phyloP scores from a whole-genome alignment of 2,888 invertebrate genomes.

The Dioctria rufipes region DNA sequence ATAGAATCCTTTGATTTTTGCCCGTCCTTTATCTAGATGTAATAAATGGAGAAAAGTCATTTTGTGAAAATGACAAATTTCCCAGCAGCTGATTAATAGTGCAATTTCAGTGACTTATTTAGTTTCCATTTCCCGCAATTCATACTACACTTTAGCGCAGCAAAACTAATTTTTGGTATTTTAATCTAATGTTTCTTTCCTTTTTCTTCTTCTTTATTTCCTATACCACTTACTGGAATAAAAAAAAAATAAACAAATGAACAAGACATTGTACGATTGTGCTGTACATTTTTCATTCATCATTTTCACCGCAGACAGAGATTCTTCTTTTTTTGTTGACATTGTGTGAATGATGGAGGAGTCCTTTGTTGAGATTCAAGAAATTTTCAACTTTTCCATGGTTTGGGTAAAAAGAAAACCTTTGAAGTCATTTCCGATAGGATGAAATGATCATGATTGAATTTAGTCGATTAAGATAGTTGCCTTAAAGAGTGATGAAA shows the following conservation, averaged over 20 bases:
- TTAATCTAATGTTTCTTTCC: constrained; percentile 11
- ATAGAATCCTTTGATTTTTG: too few relatives aligned
- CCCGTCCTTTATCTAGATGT: too few relatives aligned
- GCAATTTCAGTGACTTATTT: constrained; percentile 7
- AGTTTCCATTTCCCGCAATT: constrained; percentile 2
- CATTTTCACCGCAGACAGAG: constrained; percentile 3
- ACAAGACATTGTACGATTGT: constrained; percentile 17
- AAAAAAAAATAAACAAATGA: constrained; percentile 12
- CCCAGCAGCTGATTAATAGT: constrained; percentile 29
- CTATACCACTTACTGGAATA: not conserved
- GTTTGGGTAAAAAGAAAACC: too few relatives aligned
- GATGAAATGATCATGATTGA: not conserved
- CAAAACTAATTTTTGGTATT: constrained; percentile 18
- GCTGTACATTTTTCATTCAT: constrained; percentile 23
- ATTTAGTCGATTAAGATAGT: constrained; percentile 3
- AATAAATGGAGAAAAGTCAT: constrained; percentile 18
- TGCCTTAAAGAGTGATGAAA: too few relatives aligned
- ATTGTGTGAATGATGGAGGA: not conserved
- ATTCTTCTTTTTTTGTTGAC: constrained; percentile 14
- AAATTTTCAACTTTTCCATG: constrained; percentile 10
- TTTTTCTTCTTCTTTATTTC: not conserved
- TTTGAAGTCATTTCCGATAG: not conserved
- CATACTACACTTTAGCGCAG: constrained; percentile 31
- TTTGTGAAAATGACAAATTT: constrained; percentile 13
- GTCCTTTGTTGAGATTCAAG: constrained; percentile 13